Percentiles rank a stretch among this genome's conserved stretches.
Conservation (phyloP, 2,888 invertebrate genomes). For the Tanytarsus gracilentus region DNA sequence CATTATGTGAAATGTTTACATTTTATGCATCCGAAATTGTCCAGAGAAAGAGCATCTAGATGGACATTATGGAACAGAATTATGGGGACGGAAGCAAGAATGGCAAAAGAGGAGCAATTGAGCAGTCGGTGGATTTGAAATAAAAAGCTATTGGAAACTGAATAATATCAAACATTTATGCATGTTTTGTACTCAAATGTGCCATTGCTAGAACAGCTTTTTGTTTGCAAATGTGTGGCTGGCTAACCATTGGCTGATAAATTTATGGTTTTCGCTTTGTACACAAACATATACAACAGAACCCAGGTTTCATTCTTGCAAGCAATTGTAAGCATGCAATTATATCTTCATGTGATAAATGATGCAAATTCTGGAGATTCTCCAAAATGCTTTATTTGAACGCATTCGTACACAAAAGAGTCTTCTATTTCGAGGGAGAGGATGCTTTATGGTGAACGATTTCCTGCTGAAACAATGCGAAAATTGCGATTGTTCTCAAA, state of each 20-base stretch:
- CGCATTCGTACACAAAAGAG: neutral
- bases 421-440: neutral
- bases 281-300: neutral
- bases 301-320: neutral
- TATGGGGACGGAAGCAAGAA: neutral
- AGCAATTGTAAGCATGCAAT: conserved; percentile 2
- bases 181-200: neutral
- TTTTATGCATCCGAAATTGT: no score
- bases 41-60: no score
- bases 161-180: conserved; percentile 22
- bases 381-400: neutral
- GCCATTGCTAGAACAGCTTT: neutral
- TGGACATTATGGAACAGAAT: no score
- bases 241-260: neutral
- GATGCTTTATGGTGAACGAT: no score
- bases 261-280: conserved; percentile 8
- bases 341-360: conserved; percentile 4
- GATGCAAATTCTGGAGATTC: neutral
- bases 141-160: conserved; percentile 6
- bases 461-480: no score
- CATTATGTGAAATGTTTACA: no score
- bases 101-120: neutral
- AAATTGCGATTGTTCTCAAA: no score
- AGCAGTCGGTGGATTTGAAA: neutral
- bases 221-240: conserved; percentile 3